Evolutionary conservation across 2,113 vertebrate species (phyloP).

Genomic region (Peromyscus leucopus): DNA sequence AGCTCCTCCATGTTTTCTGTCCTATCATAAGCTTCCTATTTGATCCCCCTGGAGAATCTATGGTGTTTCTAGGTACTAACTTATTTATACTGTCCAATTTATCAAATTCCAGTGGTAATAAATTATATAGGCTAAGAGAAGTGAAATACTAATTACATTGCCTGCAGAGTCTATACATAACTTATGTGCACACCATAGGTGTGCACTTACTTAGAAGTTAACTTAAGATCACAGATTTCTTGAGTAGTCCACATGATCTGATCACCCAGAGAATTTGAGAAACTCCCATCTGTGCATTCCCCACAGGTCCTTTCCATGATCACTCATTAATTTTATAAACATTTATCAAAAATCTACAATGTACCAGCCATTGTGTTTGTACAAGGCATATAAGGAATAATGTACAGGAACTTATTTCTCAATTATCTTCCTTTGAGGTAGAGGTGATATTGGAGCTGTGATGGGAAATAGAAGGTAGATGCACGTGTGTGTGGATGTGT

Average conservation of each 20-base stretch:
- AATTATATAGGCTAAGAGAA: background rate
- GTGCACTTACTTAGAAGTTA: background rate
- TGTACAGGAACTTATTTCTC: background rate
- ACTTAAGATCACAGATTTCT: background rate
- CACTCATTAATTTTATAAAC: background rate
- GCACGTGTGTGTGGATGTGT: background rate
- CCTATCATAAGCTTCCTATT: background rate
- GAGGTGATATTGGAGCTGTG: background rate
- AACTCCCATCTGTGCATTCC: accelerated
- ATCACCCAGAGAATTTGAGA: background rate
- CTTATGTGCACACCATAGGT: background rate
- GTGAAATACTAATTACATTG: background rate
- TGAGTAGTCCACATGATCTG: background rate
- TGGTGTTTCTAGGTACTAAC: background rate
- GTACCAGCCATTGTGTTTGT: background rate
- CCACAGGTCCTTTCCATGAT: background rate
- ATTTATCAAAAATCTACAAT: background rate
- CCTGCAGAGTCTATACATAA: background rate
- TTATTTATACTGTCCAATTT: background rate
- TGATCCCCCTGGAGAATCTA: background rate
- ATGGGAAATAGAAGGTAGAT: background rate
- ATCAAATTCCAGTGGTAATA: background rate
- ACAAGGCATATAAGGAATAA: background rate
- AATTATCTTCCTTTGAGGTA: background rate
- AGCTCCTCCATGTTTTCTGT: background rate